These are phyloP conservation scores for Halesus radiatus DNA, from an alignment of 1,140 invertebrate species.

Conservation along the genomic window DNA sequence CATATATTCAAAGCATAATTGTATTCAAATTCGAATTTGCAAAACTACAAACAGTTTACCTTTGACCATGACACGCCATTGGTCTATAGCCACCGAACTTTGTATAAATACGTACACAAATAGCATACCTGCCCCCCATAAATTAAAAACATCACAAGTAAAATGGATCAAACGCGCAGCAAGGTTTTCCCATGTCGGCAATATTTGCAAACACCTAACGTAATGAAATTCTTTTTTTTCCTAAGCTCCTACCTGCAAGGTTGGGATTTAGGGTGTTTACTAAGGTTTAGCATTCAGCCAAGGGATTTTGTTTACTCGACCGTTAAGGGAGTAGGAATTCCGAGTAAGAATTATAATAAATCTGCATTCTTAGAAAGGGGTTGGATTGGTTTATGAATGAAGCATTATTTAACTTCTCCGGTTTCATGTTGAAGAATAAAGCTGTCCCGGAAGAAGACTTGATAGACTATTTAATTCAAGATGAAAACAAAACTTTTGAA, in stretches of 20 bases:
- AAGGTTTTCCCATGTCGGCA: background rate
- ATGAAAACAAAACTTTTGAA: no score
- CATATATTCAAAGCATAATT: no score
- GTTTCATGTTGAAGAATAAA: background rate
- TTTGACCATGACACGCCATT: background rate
- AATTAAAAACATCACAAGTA: slow-evolving; percentile 17
- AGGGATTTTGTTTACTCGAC: slow-evolving; percentile 38
- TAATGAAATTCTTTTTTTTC: slow-evolving; percentile 1
- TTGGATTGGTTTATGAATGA: slow-evolving; percentile 25
- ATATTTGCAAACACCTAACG: slow-evolving; percentile 12
- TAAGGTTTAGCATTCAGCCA: background rate
- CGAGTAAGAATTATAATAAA: slow-evolving; percentile 20
- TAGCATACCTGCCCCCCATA: background rate
- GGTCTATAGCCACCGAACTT: background rate
- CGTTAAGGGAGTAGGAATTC: slow-evolving; percentile 27
- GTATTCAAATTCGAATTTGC: no score
- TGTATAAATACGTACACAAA: background rate
- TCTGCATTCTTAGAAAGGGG: slow-evolving; percentile 22
- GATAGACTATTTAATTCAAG: background rate
- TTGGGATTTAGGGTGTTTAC: background rate
- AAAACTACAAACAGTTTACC: no score
- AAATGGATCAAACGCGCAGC: slow-evolving; percentile 4
- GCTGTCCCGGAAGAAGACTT: background rate
- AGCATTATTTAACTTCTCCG: background rate
- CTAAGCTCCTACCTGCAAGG: background rate